A percentile compares a stretch with the other conserved stretches of the same genome.
Conservation (phyloP, 35 echinoderm and acorn worm species). For the Ptychodera flava region DNA sequence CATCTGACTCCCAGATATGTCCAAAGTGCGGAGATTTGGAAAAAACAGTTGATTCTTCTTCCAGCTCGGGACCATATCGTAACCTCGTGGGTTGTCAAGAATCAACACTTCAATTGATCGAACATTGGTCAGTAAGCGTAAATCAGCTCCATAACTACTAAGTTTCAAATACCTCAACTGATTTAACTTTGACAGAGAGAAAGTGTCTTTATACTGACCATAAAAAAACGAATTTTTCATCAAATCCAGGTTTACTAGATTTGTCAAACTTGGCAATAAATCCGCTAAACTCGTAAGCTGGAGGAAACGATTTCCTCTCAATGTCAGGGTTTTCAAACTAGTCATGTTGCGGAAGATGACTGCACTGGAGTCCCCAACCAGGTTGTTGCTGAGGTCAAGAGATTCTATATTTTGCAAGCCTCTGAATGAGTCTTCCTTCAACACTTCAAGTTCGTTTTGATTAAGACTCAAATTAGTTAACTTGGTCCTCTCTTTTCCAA, state of each 20-base stretch:
- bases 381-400: background rate
- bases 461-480: background rate
- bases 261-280: background rate
- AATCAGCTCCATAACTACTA: background rate
- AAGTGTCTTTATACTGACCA: background rate
- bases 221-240: background rate
- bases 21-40: background rate
- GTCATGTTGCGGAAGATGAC: background rate
- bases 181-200: background rate
- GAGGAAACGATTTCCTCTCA: background rate
- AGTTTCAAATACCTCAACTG: background rate
- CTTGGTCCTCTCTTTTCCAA: background rate
- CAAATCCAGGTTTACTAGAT: background rate
- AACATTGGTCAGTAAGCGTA: background rate
- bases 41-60: background rate
- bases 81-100: background rate
- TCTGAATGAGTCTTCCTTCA: background rate
- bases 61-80: background rate
- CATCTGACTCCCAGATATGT: background rate
- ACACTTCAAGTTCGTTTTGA: background rate
- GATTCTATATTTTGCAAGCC: background rate
- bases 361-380: background rate
- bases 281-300: background rate
- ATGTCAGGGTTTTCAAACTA: background rate
- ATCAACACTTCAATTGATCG: background rate